These are phyloP conservation scores for Sorex fumeus DNA, from an alignment of 2,113 vertebrate genomes.

Conservation along the genomic window DNA sequence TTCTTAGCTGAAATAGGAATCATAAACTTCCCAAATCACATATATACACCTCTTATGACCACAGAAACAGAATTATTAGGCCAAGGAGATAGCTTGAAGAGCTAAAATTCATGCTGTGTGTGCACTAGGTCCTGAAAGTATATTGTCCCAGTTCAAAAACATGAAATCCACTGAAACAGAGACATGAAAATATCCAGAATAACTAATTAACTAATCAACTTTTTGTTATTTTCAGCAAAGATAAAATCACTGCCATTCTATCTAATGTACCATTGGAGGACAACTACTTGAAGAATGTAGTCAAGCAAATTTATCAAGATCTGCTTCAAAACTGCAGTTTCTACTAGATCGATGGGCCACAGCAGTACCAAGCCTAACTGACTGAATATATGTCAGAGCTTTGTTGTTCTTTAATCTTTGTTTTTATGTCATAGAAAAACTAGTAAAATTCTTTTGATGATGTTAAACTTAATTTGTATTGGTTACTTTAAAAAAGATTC, in stretches of 20 bases:
- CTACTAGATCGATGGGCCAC: conserved; percentile 18
- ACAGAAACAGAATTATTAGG: conserved; percentile 42
- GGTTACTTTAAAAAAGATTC: no score
- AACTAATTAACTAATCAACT: conserved; percentile 49
- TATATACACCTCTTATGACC: conserved; percentile 22
- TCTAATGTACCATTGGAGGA: conserved; percentile 83
- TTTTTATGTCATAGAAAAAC: conserved; percentile 50
- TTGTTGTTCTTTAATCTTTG: conserved; percentile 39
- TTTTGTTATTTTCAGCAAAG: conserved; percentile 85
- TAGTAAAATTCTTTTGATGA: conserved; percentile 61
- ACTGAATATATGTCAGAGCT: not conserved
- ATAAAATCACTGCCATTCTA: conserved; percentile 85
- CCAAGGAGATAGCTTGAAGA: no score
- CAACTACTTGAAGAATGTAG: conserved; percentile 88
- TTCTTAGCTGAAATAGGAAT: conserved; percentile 50
- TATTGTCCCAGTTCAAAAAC: not conserved
- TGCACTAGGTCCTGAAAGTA: not conserved
- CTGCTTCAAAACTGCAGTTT: conserved; percentile 81
- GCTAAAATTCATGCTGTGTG: no score
- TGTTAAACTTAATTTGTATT: conserved; percentile 55
- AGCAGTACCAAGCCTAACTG: conserved; percentile 24
- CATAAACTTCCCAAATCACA: conserved; percentile 37
- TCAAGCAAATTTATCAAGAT: conserved; percentile 82
- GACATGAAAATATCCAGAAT: conserved; percentile 40
- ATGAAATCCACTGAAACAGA: conserved; percentile 35